Base-by-base conservation (phyloP, 2,797 vertebrate species). In the Glyptemys insculpta region DNA sequence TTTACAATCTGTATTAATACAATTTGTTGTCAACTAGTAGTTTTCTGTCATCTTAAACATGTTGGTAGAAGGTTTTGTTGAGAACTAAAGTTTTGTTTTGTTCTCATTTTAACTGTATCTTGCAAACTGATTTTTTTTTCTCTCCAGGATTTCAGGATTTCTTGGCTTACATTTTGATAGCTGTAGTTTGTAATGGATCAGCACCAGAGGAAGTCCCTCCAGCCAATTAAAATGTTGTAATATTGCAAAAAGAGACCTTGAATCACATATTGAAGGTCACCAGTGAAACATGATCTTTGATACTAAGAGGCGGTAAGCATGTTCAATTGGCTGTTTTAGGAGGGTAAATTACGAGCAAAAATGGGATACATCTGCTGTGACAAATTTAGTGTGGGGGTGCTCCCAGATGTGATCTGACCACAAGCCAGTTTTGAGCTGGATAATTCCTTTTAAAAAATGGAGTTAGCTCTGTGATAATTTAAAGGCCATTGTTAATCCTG, bases 211-310 rank as follows among this genome's bases (percentile, higher is more conserved):
- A 95, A 89, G 95, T 92, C 91, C 95, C 94, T 79, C 31, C 85
- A 96, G 97, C 89, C n/a, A 53, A 96, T 95, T 95, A 95, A 97
- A 96, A 97, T 96, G 96, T 97, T 96, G 96, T 97, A 97, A 97
- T 94, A 98, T 98, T 95, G 97, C 96, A 94, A 94, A 97, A 97
- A 96, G 91, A 97, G 94, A 97, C 89, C 94, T 78, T 85, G 95
- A 93, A 94, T 97, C 97, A 93, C 86, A 97, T 91, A 93, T 92
- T 98, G 96, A 98, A 98, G 98, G 98, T 98, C 97, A 37, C 93
- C 59, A 65, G 94, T 93, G 97, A 98, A 98, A 98, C 98, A 97
- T 98, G 97, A 98, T 98, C 97, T 95, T 91, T 91, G 97, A 98
- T 97, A 96, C 97, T 98, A 97, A 91, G 95, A 97, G 98, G 96